These are phyloP conservation scores for Protaetia brevitarsis DNA, from an alignment of 1,140 invertebrate species.

Conservation along the genomic window DNA sequence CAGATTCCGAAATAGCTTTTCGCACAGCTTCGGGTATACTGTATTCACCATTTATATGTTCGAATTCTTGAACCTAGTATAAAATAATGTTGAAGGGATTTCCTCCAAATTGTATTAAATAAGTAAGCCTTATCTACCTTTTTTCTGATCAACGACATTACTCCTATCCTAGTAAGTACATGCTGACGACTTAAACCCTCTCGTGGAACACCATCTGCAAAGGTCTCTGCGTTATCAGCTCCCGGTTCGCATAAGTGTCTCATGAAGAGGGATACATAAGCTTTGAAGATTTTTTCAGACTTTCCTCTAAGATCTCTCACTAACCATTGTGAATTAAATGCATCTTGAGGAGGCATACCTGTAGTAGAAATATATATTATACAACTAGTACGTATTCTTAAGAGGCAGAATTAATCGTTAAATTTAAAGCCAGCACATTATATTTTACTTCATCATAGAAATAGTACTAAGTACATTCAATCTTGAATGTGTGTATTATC, in stretches of 20 bases:
- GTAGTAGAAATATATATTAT: neutral
- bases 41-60: conserved; percentile 96
- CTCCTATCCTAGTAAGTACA: conserved; percentile 96
- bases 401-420: no score
- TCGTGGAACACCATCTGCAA: conserved; percentile 97
- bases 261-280: conserved; percentile 99
- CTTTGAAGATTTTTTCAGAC: conserved; percentile 97
- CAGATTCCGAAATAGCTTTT: conserved; percentile 42
- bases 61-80: conserved; percentile 85
- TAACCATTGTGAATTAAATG: conserved; percentile 97
- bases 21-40: conserved; percentile 93
- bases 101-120: neutral
- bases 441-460: no score
- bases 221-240: conserved; percentile 95
- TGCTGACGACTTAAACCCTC: conserved; percentile 98
- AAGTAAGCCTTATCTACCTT: conserved; percentile 62
- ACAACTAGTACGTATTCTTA: no score
- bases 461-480: no score
- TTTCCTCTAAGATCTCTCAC: conserved; percentile 97
- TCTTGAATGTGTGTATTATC: no score
- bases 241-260: conserved; percentile 98
- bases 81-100: neutral
- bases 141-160: conserved; percentile 99
- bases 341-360: conserved; percentile 95
- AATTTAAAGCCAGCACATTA: no score